Evolutionary conservation across 2,113 vertebrate genomes (phyloP).

Genomic region (Rhinoderma darwinii): DNA sequence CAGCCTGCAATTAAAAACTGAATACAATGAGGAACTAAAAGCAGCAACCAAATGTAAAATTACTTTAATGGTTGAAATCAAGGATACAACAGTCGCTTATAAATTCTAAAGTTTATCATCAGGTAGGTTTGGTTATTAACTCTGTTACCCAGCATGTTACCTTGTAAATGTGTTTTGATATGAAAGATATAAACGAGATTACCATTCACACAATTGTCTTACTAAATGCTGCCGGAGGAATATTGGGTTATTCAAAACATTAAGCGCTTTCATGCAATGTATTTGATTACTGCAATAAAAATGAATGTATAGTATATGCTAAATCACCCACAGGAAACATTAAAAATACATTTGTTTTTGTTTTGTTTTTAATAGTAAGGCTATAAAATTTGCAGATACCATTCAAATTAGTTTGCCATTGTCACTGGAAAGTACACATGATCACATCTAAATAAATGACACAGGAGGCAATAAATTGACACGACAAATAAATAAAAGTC

Average conservation of each 20-base stretch:
- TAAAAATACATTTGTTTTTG: conserved; percentile 13
- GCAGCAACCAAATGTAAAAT: not conserved
- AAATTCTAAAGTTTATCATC: not conserved
- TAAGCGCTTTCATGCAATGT: not conserved
- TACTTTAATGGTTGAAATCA: not conserved
- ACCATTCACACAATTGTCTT: not conserved
- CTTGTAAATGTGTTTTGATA: not conserved
- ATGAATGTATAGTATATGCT: not conserved
- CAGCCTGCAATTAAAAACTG: not conserved
- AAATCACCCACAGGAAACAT: conserved; percentile 3
- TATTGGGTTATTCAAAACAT: conserved; percentile 3
- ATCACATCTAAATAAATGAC: conserved; percentile 96
- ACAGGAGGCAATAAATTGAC: conserved; percentile 99
- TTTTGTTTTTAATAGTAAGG: not conserved
- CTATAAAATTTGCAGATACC: conserved; percentile 63
- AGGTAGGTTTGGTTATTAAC: not conserved
- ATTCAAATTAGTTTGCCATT: conserved; percentile 71
- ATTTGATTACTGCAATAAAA: not conserved
- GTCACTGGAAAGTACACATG: conserved; percentile 77
- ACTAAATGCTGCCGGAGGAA: not conserved
- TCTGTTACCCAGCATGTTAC: not conserved
- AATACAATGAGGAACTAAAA: not conserved
- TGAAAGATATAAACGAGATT: not conserved
- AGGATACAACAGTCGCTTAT: not conserved
- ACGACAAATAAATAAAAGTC: conserved; percentile 99